Evolutionary conservation across 1,140 invertebrate genomes (phyloP).

Genomic region (Aphis craccivora): DNA sequence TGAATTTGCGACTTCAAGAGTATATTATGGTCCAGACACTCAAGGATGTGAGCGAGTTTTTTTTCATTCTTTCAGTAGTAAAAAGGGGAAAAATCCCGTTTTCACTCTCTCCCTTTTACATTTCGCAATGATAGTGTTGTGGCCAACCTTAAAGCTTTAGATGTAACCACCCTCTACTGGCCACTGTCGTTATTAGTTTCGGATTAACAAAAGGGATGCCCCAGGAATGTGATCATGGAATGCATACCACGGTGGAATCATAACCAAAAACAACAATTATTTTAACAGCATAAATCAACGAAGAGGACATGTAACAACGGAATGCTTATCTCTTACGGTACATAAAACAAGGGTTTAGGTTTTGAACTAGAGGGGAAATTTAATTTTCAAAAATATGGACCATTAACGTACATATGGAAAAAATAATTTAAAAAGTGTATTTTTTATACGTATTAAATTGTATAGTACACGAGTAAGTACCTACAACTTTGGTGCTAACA

Average conservation of each 20-base stretch:
- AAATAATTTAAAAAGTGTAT: constrained; percentile 8
- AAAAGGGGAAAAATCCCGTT: constrained; percentile 33
- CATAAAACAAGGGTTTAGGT: constrained; percentile 48
- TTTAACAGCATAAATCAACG: constrained; percentile 54
- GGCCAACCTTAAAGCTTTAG: constrained; percentile 44
- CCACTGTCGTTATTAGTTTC: constrained; percentile 53
- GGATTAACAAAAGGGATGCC: constrained; percentile 55
- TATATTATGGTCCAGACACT: constrained; percentile 5
- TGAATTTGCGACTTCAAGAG: constrained; percentile 4
- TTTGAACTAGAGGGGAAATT: constrained; percentile 14
- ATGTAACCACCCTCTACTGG: not conserved
- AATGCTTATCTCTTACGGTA: constrained; percentile 57
- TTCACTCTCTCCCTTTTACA: not conserved
- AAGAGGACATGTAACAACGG: constrained; percentile 21
- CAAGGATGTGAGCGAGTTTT: not conserved
- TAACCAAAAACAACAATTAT: constrained; percentile 57
- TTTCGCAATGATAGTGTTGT: not conserved
- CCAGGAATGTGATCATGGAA: constrained; percentile 51
- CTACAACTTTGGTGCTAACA: not conserved
- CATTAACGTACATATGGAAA: not conserved
- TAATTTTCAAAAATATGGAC: constrained; percentile 15
- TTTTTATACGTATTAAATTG: not conserved
- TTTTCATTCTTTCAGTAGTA: constrained; percentile 19
- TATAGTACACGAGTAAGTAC: not conserved
- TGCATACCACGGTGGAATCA: constrained; percentile 30